These are phyloP conservation scores for Sabellastarte sp. DNA, from an alignment of 2,888 invertebrate genomes.

Conservation along the genomic window DNA sequence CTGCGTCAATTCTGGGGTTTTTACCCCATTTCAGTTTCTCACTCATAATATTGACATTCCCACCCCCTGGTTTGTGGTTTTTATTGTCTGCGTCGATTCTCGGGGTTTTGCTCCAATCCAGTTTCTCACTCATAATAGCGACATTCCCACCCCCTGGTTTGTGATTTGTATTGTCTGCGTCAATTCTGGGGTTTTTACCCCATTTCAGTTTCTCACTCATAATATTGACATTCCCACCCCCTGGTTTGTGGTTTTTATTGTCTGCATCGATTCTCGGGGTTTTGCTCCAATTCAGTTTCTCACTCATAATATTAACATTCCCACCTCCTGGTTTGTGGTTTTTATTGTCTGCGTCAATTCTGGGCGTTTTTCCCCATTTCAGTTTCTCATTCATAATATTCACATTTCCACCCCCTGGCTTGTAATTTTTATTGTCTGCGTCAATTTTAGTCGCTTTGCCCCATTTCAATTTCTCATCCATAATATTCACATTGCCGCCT, in stretches of 20 bases:
- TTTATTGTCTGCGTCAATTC: background rate
- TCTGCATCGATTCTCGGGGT: conserved; percentile 25
- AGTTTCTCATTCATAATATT: background rate
- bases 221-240: conserved; percentile 17
- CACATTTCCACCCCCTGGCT: conserved; percentile 4
- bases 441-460: background rate
- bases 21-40: background rate
- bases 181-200: conserved; percentile 30
- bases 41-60: conserved; percentile 20
- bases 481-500: background rate
- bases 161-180: conserved; percentile 29
- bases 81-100: conserved; percentile 29
- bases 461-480: background rate
- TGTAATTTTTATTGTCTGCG: background rate
- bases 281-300: conserved; percentile 20
- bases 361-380: background rate
- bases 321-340: background rate
- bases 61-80: conserved; percentile 31
- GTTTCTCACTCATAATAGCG: conserved; percentile 13
- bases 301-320: background rate
- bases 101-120: conserved; percentile 5
- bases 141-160: conserved; percentile 28
- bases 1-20: background rate
- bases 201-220: conserved; percentile 19
- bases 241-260: conserved; percentile 23